Evolutionary conservation across 1,140 invertebrate species (phyloP).

Genomic region (Rhyzopertha dominica): DNA sequence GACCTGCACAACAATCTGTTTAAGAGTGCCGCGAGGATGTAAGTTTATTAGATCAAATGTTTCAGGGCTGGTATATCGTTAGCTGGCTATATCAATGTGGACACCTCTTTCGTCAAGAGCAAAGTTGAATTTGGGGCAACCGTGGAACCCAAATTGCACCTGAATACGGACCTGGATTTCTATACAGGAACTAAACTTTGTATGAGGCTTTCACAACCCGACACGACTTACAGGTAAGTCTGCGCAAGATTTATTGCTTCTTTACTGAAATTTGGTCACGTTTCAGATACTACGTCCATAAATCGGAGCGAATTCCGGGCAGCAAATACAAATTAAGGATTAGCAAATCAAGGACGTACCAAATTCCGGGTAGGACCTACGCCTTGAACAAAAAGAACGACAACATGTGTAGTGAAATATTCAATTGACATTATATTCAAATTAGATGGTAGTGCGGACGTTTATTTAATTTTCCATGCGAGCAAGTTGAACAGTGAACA

Average conservation of each 20-base stretch:
- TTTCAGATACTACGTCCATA: constrained; percentile 59
- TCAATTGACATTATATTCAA: too few relatives aligned
- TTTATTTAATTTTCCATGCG: too few relatives aligned
- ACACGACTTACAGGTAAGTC: constrained; percentile 59
- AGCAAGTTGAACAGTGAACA: too few relatives aligned
- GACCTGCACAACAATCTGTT: too few relatives aligned
- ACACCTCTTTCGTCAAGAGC: constrained; percentile 63
- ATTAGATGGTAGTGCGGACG: too few relatives aligned
- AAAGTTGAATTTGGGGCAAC: constrained; percentile 66
- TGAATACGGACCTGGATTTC: constrained; percentile 77
- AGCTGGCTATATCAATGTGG: constrained; percentile 60
- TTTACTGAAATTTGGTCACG: constrained; percentile 20
- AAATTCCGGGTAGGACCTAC: constrained; percentile 65
- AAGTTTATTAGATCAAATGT: too few relatives aligned
- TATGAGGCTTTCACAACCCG: constrained; percentile 71
- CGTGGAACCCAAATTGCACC: constrained; percentile 66
- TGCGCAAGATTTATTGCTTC: constrained; percentile 5
- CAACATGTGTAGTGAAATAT: constrained; percentile 60
- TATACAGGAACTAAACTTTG: constrained; percentile 71
- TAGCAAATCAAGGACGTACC: constrained; percentile 48
- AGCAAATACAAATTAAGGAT: constrained; percentile 61
- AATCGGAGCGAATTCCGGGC: constrained; percentile 63
- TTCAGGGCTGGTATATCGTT: constrained; percentile 66
- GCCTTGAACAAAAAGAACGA: constrained; percentile 74
- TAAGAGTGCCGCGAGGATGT: too few relatives aligned